These are phyloP conservation scores for Collichthys lucidus DNA, from an alignment of 2,113 vertebrate genomes.

Conservation along the genomic window DNA sequence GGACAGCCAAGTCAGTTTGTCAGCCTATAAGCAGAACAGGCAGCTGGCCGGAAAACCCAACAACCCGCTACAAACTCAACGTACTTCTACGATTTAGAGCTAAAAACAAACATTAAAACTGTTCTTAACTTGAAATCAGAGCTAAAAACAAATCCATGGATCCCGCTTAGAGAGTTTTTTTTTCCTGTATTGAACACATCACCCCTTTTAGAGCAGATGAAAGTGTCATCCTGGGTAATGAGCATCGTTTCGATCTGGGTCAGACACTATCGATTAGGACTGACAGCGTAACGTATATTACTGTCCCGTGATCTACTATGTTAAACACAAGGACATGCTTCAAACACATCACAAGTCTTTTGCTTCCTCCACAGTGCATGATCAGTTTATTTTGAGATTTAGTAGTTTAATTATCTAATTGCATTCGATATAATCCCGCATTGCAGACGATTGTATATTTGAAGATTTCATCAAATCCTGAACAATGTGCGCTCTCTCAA, in stretches of 20 bases:
- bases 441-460: too few species aligned
- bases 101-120: not conserved
- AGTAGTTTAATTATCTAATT: too few species aligned
- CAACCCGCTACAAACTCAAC: not conserved
- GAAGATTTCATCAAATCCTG: not conserved
- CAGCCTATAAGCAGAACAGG: constrained; percentile 21
- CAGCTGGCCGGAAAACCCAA: constrained; percentile 13
- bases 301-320: not conserved
- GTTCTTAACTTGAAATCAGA: not conserved
- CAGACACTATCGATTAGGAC: not conserved
- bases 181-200: not conserved
- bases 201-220: not conserved
- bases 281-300: not conserved
- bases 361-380: not conserved
- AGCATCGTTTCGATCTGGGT: not conserved
- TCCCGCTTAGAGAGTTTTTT: too few species aligned
- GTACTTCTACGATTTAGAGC: not conserved
- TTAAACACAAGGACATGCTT: not conserved
- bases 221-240: not conserved
- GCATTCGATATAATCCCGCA: too few species aligned
- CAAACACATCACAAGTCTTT: too few species aligned
- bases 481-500: not conserved
- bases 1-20: constrained; percentile 30
- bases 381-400: not conserved
- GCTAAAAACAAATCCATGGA: not conserved